phyloP scores from a whole-genome alignment of 2,113 vertebrate species.

The Chloropsis cyanopogon region DNA sequence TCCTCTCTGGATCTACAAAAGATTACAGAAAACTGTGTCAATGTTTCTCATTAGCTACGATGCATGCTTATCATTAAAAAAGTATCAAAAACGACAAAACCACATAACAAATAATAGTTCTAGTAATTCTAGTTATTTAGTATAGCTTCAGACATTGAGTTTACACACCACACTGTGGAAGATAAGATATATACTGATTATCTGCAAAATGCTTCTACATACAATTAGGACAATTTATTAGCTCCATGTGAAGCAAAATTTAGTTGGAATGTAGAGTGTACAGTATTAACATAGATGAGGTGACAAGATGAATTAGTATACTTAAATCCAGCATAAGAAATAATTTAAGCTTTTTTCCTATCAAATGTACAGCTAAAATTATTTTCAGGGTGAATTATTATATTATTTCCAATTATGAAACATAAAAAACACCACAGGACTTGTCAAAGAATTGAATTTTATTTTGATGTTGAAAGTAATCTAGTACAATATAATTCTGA shows the following conservation, averaged over 20 bases:
- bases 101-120: neutral
- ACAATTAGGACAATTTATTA: neutral
- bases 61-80: neutral
- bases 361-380: neutral
- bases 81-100: neutral
- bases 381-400: neutral
- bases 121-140: neutral
- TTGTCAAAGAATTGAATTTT: neutral
- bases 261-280: neutral
- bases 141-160: neutral
- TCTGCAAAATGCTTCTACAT: neutral
- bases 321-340: slow-evolving; percentile 5
- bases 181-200: neutral
- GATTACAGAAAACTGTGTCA: neutral
- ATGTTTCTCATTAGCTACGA: neutral
- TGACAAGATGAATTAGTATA: neutral
- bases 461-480: neutral
- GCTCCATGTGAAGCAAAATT: neutral
- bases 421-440: neutral
- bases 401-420: neutral
- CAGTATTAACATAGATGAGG: neutral
- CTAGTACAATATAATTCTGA: neutral
- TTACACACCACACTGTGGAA: neutral
- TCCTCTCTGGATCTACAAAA: slow-evolving; percentile 83
- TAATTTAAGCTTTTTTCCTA: neutral